phyloP scores from a whole-genome alignment of 2,888 invertebrate genomes.

The Dysmachus trigonus region DNA sequence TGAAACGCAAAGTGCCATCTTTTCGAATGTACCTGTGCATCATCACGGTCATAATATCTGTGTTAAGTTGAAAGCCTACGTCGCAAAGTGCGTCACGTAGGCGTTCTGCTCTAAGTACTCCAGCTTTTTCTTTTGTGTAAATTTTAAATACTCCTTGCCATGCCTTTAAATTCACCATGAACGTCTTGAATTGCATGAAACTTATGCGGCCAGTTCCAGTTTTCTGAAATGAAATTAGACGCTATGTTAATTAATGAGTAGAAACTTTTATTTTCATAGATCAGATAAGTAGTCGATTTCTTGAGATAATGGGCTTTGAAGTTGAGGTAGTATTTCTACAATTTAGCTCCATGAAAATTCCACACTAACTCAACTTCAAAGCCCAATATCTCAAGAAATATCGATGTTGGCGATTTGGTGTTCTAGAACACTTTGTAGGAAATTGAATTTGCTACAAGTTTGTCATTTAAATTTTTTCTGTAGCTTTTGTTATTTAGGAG shows the following conservation, averaged over 20 bases:
- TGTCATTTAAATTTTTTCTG: too few species aligned
- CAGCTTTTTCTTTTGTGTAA: slow-evolving; percentile 90
- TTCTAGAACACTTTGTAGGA: too few species aligned
- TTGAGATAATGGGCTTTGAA: too few species aligned
- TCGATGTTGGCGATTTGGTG: too few species aligned
- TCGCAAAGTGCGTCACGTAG: slow-evolving; percentile 84
- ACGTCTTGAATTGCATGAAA: slow-evolving; percentile 86
- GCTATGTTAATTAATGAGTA: not conserved
- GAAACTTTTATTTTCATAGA: not conserved
- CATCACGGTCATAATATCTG: slow-evolving; percentile 82
- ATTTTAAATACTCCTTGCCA: slow-evolving; percentile 92
- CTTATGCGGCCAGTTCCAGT: slow-evolving; percentile 82
- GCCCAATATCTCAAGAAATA: too few species aligned
- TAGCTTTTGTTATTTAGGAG: too few species aligned
- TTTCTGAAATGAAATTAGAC: slow-evolving; percentile 66
- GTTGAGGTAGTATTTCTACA: too few species aligned
- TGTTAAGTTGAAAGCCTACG: slow-evolving; percentile 87
- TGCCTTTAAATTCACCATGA: slow-evolving; percentile 89
- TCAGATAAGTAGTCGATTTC: not conserved
- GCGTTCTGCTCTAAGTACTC: slow-evolving; percentile 86
- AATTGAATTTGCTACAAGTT: too few species aligned
- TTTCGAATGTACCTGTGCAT: slow-evolving; percentile 90
- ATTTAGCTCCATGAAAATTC: too few species aligned
- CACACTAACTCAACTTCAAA: too few species aligned
- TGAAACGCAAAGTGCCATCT: slow-evolving; percentile 89